Conservation (phyloP, 2,113 vertebrate genomes). For the Platichthys flesus region DNA sequence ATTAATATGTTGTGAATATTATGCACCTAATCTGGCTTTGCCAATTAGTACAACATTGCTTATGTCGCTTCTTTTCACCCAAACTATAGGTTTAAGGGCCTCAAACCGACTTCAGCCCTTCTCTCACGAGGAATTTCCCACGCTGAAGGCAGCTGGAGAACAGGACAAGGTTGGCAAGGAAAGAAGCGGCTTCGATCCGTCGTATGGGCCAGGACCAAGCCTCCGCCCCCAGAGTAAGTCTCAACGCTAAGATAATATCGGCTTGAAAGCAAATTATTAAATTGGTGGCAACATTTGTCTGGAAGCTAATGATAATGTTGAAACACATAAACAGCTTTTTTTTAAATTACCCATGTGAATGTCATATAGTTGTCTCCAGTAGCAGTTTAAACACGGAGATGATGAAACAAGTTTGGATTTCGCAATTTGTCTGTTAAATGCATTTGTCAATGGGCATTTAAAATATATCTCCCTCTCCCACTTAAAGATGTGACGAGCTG, state of each 20-base stretch:
- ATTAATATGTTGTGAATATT: not conserved
- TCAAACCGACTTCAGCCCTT: slow-evolving; percentile 99
- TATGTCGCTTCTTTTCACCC: slow-evolving; percentile 25
- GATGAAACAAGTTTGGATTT: not conserved
- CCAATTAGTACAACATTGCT: not conserved
- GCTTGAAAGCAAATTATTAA: slow-evolving; percentile 13
- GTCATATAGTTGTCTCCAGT: too few relatives aligned
- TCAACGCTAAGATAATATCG: not conserved
- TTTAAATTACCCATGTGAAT: too few relatives aligned
- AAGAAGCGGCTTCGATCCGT: slow-evolving; percentile 99
- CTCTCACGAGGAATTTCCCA: slow-evolving; percentile 99
- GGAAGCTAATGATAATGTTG: not conserved
- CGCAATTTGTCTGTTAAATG: not conserved
- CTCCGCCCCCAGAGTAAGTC: slow-evolving; percentile 99
- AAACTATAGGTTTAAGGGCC: slow-evolving; percentile 94
- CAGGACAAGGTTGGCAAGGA: slow-evolving; percentile 99
- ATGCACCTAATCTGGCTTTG: not conserved
- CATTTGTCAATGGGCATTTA: not conserved
- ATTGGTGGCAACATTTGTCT: not conserved
- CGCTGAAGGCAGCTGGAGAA: slow-evolving; percentile 99
- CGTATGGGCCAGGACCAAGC: slow-evolving; percentile 99
- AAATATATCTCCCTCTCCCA: slow-evolving; percentile 1
- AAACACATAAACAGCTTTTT: not conserved
- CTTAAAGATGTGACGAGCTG: slow-evolving; percentile 96
- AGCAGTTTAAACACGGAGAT: not conserved